A percentile compares a stretch with the other conserved stretches of the same genome.
phyloP scores from a whole-genome alignment of 2,888 invertebrate genomes.

The Nectonema munidae region DNA sequence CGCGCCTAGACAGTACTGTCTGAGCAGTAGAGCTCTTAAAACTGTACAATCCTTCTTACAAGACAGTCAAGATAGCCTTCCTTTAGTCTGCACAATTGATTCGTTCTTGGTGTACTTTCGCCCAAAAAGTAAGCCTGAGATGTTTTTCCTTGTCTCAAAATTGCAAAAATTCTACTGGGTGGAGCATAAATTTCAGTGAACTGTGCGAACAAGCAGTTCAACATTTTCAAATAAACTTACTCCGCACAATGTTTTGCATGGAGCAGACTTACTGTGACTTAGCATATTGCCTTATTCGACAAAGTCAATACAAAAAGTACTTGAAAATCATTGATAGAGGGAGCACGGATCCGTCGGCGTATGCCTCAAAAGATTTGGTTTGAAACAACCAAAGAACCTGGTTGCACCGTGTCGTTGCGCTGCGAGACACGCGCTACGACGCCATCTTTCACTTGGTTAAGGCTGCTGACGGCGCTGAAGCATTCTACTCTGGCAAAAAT shows the following conservation, averaged over 20 bases:
- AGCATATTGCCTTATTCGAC: constrained; percentile 16
- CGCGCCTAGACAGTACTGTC: too few species aligned
- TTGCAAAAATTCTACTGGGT: constrained; percentile 81
- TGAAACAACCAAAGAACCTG: constrained; percentile 62
- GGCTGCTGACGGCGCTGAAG: constrained; percentile 90
- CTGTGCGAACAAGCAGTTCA: constrained; percentile 55
- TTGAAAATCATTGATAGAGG: constrained; percentile 87
- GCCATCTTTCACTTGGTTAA: constrained; percentile 33
- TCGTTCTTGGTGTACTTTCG: too few species aligned
- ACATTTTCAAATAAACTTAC: constrained; percentile 74
- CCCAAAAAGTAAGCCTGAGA: too few species aligned
- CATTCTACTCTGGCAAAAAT: constrained; percentile 82
- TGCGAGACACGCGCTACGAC: constrained; percentile 40
- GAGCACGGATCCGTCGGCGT: constrained; percentile 86
- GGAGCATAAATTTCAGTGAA: constrained; percentile 80
- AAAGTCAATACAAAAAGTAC: constrained; percentile 26
- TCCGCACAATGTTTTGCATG: constrained; percentile 80
- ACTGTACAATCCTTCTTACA: too few species aligned
- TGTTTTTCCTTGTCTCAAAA: constrained; percentile 97
- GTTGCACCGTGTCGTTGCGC: constrained; percentile 31
- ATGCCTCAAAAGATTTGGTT: constrained; percentile 34
- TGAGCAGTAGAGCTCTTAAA: too few species aligned
- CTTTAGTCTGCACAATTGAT: too few species aligned
- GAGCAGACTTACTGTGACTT: constrained; percentile 45
- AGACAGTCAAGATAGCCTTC: too few species aligned